A percentile compares a stretch with the other conserved stretches of the same genome.
phyloP scores from a whole-genome alignment of 2,113 vertebrate genomes.

The Carassius auratus region DNA sequence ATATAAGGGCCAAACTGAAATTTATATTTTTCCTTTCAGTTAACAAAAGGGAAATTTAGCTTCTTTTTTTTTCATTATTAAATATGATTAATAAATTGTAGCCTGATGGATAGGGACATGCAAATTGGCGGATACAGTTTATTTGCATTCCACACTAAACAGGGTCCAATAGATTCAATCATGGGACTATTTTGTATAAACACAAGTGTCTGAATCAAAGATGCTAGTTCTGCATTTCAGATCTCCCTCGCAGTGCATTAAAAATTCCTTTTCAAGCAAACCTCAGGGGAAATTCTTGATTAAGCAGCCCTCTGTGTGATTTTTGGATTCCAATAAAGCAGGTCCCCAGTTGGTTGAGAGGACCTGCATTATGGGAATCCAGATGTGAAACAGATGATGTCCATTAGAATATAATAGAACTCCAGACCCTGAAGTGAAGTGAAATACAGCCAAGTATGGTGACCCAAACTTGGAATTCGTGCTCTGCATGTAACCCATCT shows the following conservation, averaged over 20 bases:
- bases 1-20: too few relatives aligned
- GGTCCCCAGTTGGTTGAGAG: too few relatives aligned
- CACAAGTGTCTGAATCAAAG: neutral
- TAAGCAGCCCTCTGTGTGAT: neutral
- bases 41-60: too few relatives aligned
- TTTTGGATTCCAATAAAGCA: too few relatives aligned
- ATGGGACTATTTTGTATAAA: neutral
- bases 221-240: neutral
- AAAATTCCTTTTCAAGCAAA: neutral
- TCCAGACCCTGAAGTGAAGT: too few relatives aligned
- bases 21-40: too few relatives aligned
- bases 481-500: too few relatives aligned
- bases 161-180: neutral
- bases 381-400: neutral
- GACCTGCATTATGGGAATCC: neutral
- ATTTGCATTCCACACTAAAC: neutral
- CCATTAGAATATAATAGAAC: neutral
- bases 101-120: neutral
- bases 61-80: too few relatives aligned
- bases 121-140: neutral
- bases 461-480: too few relatives aligned
- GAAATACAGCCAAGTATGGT: too few relatives aligned
- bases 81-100: neutral
- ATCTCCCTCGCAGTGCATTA: neutral
- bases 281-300: conserved; percentile 18